Evolutionary conservation across 2,888 invertebrate genomes (phyloP).

Genomic region (Subacronicta megacephala): DNA sequence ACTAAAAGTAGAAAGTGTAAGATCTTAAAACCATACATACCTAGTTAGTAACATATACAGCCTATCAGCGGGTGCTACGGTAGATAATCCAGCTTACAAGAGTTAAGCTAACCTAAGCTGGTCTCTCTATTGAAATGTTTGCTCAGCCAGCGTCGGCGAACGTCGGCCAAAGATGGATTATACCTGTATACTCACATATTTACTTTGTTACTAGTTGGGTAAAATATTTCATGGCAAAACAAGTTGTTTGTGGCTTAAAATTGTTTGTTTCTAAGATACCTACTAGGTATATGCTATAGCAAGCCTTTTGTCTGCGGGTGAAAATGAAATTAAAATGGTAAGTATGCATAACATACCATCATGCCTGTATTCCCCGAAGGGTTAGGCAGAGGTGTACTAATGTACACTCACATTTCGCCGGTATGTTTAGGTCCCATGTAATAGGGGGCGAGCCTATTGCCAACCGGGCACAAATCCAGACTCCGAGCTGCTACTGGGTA

Average conservation of each 20-base stretch:
- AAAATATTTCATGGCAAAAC: slow-evolving; percentile 28
- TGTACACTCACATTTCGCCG: too few species aligned
- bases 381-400: too few species aligned
- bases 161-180: slow-evolving; percentile 53
- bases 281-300: not conserved
- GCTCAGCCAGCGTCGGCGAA: slow-evolving; percentile 35
- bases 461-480: too few species aligned
- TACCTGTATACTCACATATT: slow-evolving; percentile 29
- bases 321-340: too few species aligned
- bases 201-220: slow-evolving; percentile 25
- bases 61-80: slow-evolving; percentile 1
- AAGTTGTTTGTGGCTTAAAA: slow-evolving; percentile 19
- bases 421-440: too few species aligned
- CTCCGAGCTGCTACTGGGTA: too few species aligned
- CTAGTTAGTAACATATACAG: slow-evolving; percentile 46
- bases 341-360: too few species aligned
- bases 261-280: not conserved
- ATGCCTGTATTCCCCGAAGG: too few species aligned
- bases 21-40: slow-evolving; percentile 10
- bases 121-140: slow-evolving; percentile 51
- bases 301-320: too few species aligned
- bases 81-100: slow-evolving; percentile 51
- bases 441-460: too few species aligned
- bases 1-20: too few species aligned
- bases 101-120: slow-evolving; percentile 16